A percentile compares a stretch with the other conserved stretches of the same genome.
Evolutionary conservation across 2,797 vertebrate species (phyloP).

Genomic region (Molossus alvarezi): DNA sequence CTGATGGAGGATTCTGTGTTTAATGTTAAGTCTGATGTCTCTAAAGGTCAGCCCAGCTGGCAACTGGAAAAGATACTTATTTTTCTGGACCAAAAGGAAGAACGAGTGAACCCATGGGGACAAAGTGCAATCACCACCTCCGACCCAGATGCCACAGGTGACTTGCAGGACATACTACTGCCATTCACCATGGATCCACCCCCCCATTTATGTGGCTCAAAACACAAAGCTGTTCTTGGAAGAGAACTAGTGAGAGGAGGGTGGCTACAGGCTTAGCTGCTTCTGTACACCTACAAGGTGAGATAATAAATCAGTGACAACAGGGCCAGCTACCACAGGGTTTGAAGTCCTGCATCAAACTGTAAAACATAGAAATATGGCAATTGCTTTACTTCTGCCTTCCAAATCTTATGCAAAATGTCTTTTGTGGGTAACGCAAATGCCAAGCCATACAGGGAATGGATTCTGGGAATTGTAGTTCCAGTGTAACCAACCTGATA

Average conservation of each 20-base stretch:
- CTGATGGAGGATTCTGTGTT: background rate
- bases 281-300: background rate
- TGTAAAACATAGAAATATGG: background rate
- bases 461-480: slow-evolving; percentile 43
- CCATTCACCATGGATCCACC: background rate
- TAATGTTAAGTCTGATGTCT: background rate
- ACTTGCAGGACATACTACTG: background rate
- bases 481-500: background rate
- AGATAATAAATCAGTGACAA: background rate
- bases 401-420: background rate
- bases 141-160: background rate
- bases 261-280: background rate
- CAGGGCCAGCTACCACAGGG: background rate
- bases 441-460: background rate
- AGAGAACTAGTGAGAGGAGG: background rate
- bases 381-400: background rate
- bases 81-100: background rate
- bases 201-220: background rate
- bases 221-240: background rate
- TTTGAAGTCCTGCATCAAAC: background rate
- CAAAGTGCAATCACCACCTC: background rate
- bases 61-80: background rate
- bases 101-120: background rate
- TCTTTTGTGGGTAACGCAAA: background rate
- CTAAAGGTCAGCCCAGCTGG: background rate